Percentiles rank a stretch among this genome's conserved stretches.
Conservation (phyloP, 2,888 invertebrate species). For the Eristalis arbustorum region DNA sequence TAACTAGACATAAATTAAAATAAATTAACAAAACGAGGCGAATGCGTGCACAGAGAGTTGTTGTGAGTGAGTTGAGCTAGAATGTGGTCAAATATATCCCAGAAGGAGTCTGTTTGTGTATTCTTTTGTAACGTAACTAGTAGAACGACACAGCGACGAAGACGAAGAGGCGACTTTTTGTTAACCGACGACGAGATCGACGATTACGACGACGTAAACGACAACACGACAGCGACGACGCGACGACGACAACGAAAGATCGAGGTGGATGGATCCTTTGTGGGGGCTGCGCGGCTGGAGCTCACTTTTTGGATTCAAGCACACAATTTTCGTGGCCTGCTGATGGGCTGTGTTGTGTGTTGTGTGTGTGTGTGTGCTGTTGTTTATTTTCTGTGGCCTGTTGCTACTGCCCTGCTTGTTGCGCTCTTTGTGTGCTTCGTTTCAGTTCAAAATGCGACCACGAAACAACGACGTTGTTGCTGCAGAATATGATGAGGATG, state of each 20-base stretch:
- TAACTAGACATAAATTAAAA: conserved; percentile 63
- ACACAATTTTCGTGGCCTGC: neutral
- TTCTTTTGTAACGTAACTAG: conserved; percentile 42
- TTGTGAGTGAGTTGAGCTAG: neutral
- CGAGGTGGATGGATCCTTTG: conserved; percentile 58
- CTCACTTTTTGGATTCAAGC: neutral
- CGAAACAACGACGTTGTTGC: conserved; percentile 5
- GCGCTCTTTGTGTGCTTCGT: conserved; percentile 61
- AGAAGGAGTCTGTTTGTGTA: neutral
- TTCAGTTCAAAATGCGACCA: conserved; percentile 36
- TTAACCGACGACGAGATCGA: neutral
- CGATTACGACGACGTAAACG: neutral
- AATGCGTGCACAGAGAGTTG: conserved; percentile 28
- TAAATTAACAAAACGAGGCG: conserved; percentile 57
- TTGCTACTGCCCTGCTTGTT: conserved; percentile 30
- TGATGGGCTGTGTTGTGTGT: neutral
- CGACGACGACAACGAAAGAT: conserved; percentile 25
- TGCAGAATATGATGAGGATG: neutral
- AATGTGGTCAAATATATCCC: neutral
- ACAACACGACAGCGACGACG: conserved; percentile 14
- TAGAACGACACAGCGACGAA: conserved; percentile 21
- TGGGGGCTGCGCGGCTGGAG: conserved; percentile 53
- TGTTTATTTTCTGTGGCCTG: neutral
- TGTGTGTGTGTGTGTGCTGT: too few species aligned
- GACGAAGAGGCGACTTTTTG: neutral